A percentile compares a stretch with the other conserved stretches of the same genome.
phyloP scores from a whole-genome alignment of 2,888 invertebrate genomes.

The Halictus quadricinctus region DNA sequence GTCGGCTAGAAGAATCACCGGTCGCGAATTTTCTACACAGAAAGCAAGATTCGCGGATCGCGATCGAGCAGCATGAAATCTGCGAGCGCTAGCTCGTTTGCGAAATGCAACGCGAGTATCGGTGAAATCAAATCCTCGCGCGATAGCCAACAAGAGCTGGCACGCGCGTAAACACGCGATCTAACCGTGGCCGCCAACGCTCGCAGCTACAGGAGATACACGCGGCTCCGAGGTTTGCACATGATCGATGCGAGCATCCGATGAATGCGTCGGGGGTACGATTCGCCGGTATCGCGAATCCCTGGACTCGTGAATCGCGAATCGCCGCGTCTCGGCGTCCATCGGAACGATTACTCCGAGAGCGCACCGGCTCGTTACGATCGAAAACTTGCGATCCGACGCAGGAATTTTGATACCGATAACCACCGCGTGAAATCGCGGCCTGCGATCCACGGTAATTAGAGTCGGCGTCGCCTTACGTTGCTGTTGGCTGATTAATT shows the following conservation, averaged over 20 bases:
- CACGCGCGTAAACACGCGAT: slow-evolving; percentile 42
- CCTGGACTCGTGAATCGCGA: not conserved
- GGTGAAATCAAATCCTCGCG: slow-evolving; percentile 28
- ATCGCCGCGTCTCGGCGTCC: not conserved
- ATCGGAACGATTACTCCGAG: not conserved
- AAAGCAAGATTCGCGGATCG: not conserved
- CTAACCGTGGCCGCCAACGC: slow-evolving; percentile 1
- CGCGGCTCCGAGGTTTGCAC: slow-evolving; percentile 22
- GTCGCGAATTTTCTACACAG: no score
- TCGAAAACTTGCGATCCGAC: not conserved
- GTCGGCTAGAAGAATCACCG: no score
- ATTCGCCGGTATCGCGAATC: slow-evolving; percentile 11
- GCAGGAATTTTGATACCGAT: not conserved
- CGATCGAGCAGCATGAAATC: not conserved
- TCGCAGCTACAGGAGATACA: no score
- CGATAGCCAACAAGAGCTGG: slow-evolving; percentile 46
- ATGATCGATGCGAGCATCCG: slow-evolving; percentile 56
- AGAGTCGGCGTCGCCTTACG: not conserved
- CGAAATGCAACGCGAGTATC: not conserved
- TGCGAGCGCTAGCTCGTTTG: not conserved
- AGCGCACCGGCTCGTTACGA: not conserved
- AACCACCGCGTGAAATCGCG: not conserved
- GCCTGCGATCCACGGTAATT: not conserved
- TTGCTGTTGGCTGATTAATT: not conserved
- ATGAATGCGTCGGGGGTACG: slow-evolving; percentile 32